phyloP scores from a whole-genome alignment of 2,888 invertebrate genomes.

The Nomada goodeniana region DNA sequence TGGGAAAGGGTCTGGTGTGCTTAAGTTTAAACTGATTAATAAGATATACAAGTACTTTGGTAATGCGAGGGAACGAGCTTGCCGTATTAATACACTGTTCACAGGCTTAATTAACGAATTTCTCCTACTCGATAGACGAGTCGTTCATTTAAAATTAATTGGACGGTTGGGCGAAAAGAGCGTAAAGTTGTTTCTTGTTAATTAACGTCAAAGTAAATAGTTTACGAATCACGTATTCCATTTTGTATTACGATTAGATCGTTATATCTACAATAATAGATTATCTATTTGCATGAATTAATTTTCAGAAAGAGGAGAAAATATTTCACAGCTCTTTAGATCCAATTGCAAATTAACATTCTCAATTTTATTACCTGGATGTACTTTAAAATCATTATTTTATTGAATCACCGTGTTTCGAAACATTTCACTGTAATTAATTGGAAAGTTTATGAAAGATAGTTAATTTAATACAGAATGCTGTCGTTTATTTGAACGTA shows the following conservation, averaged over 20 bases:
- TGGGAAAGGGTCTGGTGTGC: slow-evolving; percentile 12
- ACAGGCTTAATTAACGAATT: slow-evolving; percentile 11
- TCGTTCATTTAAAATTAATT: slow-evolving; percentile 17
- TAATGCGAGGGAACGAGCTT: not conserved
- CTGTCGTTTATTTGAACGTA: too few relatives aligned
- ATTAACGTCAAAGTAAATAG: not conserved
- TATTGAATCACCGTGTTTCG: too few relatives aligned
- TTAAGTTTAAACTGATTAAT: slow-evolving; percentile 8
- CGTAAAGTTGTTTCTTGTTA: not conserved
- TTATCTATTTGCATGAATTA: not conserved
- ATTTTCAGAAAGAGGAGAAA: not conserved
- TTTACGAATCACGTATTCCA: not conserved
- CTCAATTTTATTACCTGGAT: not conserved
- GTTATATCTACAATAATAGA: not conserved
- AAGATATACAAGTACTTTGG: not conserved
- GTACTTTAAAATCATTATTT: not conserved
- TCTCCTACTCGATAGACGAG: not conserved
- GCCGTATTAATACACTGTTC: not conserved
- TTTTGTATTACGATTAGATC: not conserved
- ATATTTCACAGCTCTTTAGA: too few relatives aligned
- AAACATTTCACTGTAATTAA: too few relatives aligned
- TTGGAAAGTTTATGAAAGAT: too few relatives aligned
- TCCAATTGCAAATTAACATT: too few relatives aligned
- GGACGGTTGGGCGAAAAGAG: not conserved
- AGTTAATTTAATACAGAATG: too few relatives aligned